These are phyloP conservation scores for Illadopsis cleaveri DNA, from an alignment of 2,113 vertebrate genomes.

Conservation along the genomic window DNA sequence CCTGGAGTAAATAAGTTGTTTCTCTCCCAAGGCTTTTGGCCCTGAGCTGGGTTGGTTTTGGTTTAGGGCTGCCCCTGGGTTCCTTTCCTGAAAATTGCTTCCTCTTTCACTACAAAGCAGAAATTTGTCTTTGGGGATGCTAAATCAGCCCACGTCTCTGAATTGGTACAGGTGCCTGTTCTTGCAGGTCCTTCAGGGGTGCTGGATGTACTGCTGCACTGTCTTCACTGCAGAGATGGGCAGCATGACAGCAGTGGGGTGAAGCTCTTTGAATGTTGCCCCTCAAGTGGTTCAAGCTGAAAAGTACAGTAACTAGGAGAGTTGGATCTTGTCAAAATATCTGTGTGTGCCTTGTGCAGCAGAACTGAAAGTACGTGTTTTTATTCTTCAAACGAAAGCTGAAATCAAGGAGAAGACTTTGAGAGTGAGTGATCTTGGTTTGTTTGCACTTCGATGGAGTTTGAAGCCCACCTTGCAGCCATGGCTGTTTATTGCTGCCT, in stretches of 20 bases:
- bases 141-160: not conserved
- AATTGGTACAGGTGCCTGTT: not conserved
- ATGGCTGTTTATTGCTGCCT: not conserved
- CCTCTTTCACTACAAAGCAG: not conserved
- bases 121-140: not conserved
- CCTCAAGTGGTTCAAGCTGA: not conserved
- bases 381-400: not conserved
- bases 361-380: not conserved
- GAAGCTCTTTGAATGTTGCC: not conserved
- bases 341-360: not conserved
- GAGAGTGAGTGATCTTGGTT: not conserved
- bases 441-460: not conserved
- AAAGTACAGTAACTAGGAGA: not conserved
- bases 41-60: not conserved
- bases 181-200: not conserved
- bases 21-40: not conserved
- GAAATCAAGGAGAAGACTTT: not conserved
- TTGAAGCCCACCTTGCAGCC: not conserved
- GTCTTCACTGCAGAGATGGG: not conserved
- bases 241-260: accelerated
- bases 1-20: not conserved
- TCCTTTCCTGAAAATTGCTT: not conserved
- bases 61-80: not conserved
- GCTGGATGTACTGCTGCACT: accelerated
- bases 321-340: not conserved